Evolutionary conservation across 1,140 invertebrate genomes (phyloP), one percentile per base, ranked within the genome.

Genomic region (Drosophila elegans): DNA sequence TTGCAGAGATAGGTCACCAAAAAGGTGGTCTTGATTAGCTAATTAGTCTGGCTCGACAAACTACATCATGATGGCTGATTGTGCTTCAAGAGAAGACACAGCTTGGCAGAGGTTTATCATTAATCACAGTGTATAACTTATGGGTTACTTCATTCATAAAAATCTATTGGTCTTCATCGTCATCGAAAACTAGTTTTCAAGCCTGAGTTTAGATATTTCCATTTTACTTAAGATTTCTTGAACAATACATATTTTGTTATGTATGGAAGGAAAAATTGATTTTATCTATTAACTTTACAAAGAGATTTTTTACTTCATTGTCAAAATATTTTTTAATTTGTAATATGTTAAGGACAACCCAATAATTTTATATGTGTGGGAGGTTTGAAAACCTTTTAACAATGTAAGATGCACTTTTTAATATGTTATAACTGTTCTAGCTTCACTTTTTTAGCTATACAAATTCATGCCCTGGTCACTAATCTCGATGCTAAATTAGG

Each of bases 381-480:
- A 25, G 25, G 5, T 7, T n/a, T 48, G 1, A 48, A 6, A n/a
- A 48, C 45, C 0, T 7, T 12, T 11, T 38, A 10, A 2, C 25
- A 29, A 61, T 59, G 51, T 3, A 13, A 1, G 36, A 61, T 56
- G 49, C 34, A n/a, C 11, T 27, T 16, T 4, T 12, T 10, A 11
- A 0, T 10, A 9, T 6, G 7, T 5, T 32, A 2, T 13, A 25
- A 25, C 54, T 64, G 21, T 12, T 46, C n/a, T 59, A 60, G n/a
- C 25, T 38, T 3, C 0, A 36, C 29, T 13, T 16, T 25, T 32
- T 10, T 2, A 54, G 49, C 32, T 34, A 13, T 4, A 49, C n/a
- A 42, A 6, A 48, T 63, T 39, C 45, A 67, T 49, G 45, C 60
- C 45, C 60, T 64, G 44, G 34, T 36, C 36, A 27, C 16, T 57